Percentiles rank a stretch among this genome's conserved stretches.
Conservation (phyloP, 2,113 vertebrate species). For the Sebastes schlegelii region DNA sequence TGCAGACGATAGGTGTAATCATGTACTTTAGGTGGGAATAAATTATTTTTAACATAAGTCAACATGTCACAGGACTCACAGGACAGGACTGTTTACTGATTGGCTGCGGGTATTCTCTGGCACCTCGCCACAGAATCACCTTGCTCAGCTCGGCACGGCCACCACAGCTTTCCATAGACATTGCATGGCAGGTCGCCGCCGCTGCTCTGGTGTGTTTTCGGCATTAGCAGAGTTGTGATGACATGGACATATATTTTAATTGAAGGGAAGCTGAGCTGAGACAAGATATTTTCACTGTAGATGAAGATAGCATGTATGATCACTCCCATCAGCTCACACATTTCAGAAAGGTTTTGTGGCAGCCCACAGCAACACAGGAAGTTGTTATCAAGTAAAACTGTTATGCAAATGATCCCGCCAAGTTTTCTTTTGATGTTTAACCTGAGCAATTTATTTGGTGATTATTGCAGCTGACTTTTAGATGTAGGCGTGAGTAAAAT, state of each 20-base stretch:
- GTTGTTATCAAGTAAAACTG: constrained; percentile 46
- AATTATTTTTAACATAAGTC: background rate
- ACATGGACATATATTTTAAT: background rate
- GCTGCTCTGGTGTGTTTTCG: background rate
- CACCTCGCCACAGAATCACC: too few species aligned
- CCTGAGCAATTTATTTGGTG: constrained; percentile 25
- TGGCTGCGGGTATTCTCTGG: too few species aligned
- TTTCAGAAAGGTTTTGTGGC: constrained; percentile 30
- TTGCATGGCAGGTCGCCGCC: too few species aligned
- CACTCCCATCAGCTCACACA: constrained; percentile 22
- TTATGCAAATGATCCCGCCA: constrained; percentile 37
- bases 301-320: constrained; percentile 21
- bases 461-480: constrained; percentile 23
- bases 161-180: too few species aligned
- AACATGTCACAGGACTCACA: background rate
- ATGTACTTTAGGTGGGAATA: background rate
- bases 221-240: background rate
- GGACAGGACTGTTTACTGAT: background rate
- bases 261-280: background rate
- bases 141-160: too few species aligned
- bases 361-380: constrained; percentile 37
- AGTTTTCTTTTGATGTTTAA: constrained; percentile 49
- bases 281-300: background rate
- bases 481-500: constrained; percentile 15
- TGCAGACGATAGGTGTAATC: background rate